Base-by-base conservation (phyloP, 2,113 vertebrate species). In the Variabilichromis moorii region DNA sequence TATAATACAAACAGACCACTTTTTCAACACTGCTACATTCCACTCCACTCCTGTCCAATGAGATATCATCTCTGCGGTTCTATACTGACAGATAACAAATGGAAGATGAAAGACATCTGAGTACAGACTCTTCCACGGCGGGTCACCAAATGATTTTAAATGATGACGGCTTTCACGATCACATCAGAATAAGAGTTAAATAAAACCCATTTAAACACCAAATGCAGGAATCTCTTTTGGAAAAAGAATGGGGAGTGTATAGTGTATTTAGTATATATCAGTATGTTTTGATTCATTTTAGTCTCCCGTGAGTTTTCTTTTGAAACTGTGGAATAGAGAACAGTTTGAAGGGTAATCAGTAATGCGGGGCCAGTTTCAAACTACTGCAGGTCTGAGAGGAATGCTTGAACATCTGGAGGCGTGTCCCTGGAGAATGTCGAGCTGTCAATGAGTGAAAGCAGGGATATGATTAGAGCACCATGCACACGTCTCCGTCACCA, bases 271-370 rank as follows among this genome's bases (percentile, higher is more conserved):
- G 10, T 61, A 10, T 31, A 10, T 17, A 31, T 50, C 42, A 31
- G 26, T 78, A 78, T 31, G 1, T 19, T 54, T 55, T 84, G 35
- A 78, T 81, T 73, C 4, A 35, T 61, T 59, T 84, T 31, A 76
- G 37, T 31, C 73, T 73, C 37, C 76, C 17, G 1, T 31, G 40
- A 40, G 84, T 24, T 35, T 28, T 53, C 35, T 63, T 81, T 47
- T 35, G 24, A 50, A 51, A 54, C 31, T 57, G 28, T 85, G 26
- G 45, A 21, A 10, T 11, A 11, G 5, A 9, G 1, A 35, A 6
- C 6, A 4, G 83, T 57, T 71, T 86, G 45, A 85, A 61, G 26
- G 47, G 33, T 76, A 83, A 86, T 83, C 24, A 83, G 57, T 26
- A 55, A 87, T 35, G 57, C 28, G 3, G 66, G 61, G 37, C 51